Evolutionary conservation across 1,140 invertebrate species (phyloP).

Genomic region (Heterodera schachtii): DNA sequence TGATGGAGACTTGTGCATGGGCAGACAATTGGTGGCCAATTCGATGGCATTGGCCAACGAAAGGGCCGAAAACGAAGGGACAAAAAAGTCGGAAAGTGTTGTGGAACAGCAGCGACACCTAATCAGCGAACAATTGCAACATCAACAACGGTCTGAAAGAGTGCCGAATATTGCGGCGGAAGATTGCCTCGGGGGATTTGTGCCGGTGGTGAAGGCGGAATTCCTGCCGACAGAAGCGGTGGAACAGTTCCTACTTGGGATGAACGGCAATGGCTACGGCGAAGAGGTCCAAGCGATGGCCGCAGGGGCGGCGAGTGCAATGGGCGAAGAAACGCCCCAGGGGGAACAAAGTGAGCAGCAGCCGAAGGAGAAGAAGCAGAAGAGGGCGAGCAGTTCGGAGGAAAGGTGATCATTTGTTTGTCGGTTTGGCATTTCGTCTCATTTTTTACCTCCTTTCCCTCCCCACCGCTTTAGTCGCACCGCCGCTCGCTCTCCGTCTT

Average conservation of each 20-base stretch:
- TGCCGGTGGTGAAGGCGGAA: neutral
- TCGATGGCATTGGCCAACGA: neutral
- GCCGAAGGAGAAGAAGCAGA: neutral
- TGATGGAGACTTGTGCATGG: constrained; percentile 27
- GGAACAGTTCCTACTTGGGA: constrained; percentile 11
- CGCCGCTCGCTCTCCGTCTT: neutral
- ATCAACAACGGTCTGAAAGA: neutral
- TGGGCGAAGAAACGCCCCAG: neutral
- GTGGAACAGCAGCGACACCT: too few relatives aligned
- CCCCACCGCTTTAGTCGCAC: neutral
- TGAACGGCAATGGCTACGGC: neutral
- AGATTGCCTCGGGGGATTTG: neutral
- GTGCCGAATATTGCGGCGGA: neutral
- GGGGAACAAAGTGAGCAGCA: neutral
- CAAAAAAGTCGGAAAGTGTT: neutral
- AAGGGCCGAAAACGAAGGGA: neutral
- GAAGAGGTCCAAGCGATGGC: neutral
- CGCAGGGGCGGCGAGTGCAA: neutral
- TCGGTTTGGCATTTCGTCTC: too few relatives aligned
- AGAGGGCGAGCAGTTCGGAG: constrained; percentile 5
- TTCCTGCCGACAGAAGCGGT: constrained; percentile 6
- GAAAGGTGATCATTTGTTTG: neutral
- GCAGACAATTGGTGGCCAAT: constrained; percentile 7
- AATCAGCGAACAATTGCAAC: too few relatives aligned
- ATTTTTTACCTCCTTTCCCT: neutral